Evolutionary conservation across 2,797 vertebrate species (phyloP).

Genomic region (Sphaeramia orbicularis): DNA sequence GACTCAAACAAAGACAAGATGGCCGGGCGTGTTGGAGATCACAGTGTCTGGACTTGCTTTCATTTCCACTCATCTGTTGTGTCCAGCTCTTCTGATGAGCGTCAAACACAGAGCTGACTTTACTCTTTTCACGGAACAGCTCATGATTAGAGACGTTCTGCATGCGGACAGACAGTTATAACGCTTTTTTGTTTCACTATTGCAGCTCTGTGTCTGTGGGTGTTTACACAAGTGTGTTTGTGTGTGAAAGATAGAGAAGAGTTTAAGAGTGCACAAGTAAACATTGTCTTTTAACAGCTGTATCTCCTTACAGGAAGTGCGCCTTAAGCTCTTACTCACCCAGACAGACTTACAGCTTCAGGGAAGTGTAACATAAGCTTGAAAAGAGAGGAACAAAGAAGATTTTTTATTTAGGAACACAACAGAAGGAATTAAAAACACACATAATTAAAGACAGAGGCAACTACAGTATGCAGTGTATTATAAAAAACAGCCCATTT

Average conservation of each 20-base stretch:
- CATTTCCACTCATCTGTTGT: conserved; percentile 29
- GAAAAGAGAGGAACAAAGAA: conserved; percentile 9
- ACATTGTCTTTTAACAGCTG: conserved; percentile 56
- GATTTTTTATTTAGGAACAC: not conserved
- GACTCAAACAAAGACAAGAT: conserved; percentile 76
- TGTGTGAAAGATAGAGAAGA: conserved; percentile 1
- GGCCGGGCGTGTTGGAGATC: conserved; percentile 55
- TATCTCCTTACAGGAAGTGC: conserved; percentile 71
- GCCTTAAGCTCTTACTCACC: conserved; percentile 40
- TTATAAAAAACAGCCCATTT: too few relatives aligned
- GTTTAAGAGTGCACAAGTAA: conserved; percentile 31
- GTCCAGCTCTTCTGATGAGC: conserved; percentile 29
- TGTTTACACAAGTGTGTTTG: conserved; percentile 40
- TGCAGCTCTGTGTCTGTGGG: conserved; percentile 8
- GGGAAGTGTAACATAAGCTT: conserved; percentile 10
- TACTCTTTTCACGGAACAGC: not conserved
- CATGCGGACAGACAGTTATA: not conserved
- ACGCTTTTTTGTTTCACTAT: conserved; percentile 16
- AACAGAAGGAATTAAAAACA: too few relatives aligned
- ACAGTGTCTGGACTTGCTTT: conserved; percentile 54
- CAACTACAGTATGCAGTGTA: too few relatives aligned
- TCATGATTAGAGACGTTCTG: not conserved
- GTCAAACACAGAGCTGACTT: conserved; percentile 9
- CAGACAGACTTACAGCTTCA: conserved; percentile 23
- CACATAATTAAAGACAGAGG: too few relatives aligned